Conservation (phyloP, 2,888 invertebrate genomes). For the Ornithoptera priamus region DNA sequence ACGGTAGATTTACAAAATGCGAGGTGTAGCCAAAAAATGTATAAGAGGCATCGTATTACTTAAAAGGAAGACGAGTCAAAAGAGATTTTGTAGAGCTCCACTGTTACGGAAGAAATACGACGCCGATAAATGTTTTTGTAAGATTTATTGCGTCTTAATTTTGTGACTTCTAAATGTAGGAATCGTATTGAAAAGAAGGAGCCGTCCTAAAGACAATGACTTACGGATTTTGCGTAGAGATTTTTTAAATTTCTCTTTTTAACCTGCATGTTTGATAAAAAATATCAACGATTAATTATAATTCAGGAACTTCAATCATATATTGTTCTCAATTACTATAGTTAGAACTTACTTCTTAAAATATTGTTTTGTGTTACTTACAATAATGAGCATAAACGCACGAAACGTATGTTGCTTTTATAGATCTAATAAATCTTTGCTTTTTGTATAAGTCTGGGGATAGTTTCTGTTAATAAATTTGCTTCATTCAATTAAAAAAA, state of each 20-base stretch:
- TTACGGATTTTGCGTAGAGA: neutral
- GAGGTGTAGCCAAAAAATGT: neutral
- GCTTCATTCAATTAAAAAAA: too few species aligned
- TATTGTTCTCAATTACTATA: neutral
- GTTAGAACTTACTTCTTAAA: neutral
- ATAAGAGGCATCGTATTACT: neutral
- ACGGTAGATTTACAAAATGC: too few species aligned
- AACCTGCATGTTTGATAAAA: neutral
- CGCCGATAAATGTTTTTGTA: slow-evolving; percentile 20
- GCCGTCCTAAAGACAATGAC: neutral
- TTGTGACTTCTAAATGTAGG: slow-evolving; percentile 18
- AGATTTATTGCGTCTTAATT: slow-evolving; percentile 24
- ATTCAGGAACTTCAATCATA: neutral
- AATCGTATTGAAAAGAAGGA: slow-evolving; percentile 5
- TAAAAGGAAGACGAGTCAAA: slow-evolving; percentile 18
- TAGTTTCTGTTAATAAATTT: neutral
- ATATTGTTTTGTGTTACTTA: neutral
- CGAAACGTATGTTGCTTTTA: neutral
- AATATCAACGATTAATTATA: neutral
- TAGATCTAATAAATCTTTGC: neutral
- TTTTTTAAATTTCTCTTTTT: too few species aligned
- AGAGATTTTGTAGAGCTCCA: slow-evolving; percentile 19
- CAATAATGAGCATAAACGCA: neutral
- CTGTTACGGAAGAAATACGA: slow-evolving; percentile 25
- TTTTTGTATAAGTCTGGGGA: neutral